Evolutionary conservation across 2,888 invertebrate genomes (phyloP), one percentile per base, ranked within the genome.

Genomic region (Axea sp.): DNA sequence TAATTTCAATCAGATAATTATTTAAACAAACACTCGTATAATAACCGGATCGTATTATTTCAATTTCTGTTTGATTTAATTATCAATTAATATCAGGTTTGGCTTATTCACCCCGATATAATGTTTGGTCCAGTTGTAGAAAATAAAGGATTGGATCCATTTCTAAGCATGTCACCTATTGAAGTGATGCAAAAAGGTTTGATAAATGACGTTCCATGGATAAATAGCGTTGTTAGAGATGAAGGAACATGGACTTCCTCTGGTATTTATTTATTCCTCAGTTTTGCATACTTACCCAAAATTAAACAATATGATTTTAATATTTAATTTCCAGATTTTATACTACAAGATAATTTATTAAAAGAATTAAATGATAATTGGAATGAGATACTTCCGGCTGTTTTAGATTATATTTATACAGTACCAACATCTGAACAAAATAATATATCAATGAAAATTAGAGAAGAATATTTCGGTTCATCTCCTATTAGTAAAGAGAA

Each of bases 231-330:
- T 0, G 51, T 43, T 9, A 90, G 91, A 9, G 91, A 93, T 45
- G 95, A 95, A 85, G 94, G 94, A 51, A 88, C 93, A n/a, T 94
- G 93, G 80, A 93, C 94, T 14, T 92, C 91, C 28, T 91, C 92
- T 80, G 90, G 93, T 93, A 28, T 28, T 1, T 3, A 6, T 24
- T 24, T 24, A 24, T 7, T 33, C 2, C 6, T 37, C 3, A 17
- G 19, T 3, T 19, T 19, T 2, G 4, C n/a, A n/a, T n/a, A n/a
- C n/a, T n/a, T n/a, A n/a, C n/a, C n/a, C n/a, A n/a, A n/a, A n/a
- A n/a, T n/a, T n/a, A n/a, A n/a, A n/a, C n/a, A n/a, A n/a, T n/a
- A n/a, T n/a, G 11, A 22, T 22, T 39, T 22, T 41, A 19, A 24
- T 24, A 24, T 24, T 24, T 45, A 31, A 24, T 53, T 37, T 60